These are phyloP conservation scores for Oxyura jamaicensis DNA, from an alignment of 2,113 vertebrate species.

Conservation along the genomic window DNA sequence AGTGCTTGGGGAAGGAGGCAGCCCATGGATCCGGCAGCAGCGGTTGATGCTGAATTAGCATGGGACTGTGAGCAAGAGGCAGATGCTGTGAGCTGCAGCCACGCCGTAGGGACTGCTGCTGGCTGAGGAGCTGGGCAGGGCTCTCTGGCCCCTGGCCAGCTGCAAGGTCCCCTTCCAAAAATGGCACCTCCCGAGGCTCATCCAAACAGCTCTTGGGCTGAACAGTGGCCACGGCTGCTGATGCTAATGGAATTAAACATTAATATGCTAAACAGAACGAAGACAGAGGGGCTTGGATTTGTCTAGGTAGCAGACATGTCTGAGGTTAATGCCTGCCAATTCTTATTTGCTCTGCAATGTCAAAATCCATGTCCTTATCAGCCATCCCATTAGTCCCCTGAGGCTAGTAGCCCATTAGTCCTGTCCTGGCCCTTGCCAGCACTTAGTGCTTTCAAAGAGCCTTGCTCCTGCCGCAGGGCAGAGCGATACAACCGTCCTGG, in stretches of 20 bases:
- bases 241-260: conserved; percentile 69
- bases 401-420: conserved; percentile 52
- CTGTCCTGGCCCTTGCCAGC: background rate
- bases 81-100: background rate
- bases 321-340: conserved; percentile 71
- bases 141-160: background rate
- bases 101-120: accelerated
- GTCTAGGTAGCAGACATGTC: conserved; percentile 63
- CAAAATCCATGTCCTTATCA: conserved; percentile 59
- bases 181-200: background rate
- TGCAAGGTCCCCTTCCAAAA: accelerated
- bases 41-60: background rate
- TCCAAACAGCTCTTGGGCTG: background rate
- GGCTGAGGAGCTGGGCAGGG: background rate
- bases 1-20: background rate
- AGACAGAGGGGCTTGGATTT: conserved; percentile 49
- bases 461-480: accelerated
- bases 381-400: conserved; percentile 34
- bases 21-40: background rate
- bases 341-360: conserved; percentile 62
- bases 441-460: background rate
- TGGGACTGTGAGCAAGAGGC: background rate
- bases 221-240: background rate
- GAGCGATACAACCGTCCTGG: accelerated
- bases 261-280: conserved; percentile 57